These are phyloP conservation scores for Xiphophorus maculatus DNA, from an alignment of 2,113 vertebrate species.

Conservation along the genomic window DNA sequence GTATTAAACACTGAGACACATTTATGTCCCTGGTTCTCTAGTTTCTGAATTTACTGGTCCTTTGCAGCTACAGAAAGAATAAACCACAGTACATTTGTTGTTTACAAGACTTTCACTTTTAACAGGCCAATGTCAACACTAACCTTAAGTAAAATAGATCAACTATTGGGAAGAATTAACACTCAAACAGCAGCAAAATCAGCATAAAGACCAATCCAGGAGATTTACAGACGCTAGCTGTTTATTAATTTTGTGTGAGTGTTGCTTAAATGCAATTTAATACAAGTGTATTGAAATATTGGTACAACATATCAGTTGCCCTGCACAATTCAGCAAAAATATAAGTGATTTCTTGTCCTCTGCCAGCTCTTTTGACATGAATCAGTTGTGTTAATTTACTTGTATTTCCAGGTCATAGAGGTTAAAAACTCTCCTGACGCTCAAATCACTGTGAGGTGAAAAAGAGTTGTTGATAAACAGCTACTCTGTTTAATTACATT, in stretches of 20 bases:
- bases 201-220: constrained; percentile 21
- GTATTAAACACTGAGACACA: constrained; percentile 27
- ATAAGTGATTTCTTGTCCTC: constrained; percentile 4
- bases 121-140: neutral
- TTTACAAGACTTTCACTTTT: neutral
- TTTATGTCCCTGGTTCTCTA: constrained; percentile 34
- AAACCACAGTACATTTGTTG: constrained; percentile 1
- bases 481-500: constrained; percentile 52
- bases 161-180: neutral
- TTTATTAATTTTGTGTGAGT: constrained; percentile 40
- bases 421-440: constrained; percentile 20
- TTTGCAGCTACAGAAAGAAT: constrained; percentile 10
- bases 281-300: constrained; percentile 26
- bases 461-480: constrained; percentile 30
- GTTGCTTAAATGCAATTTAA: constrained; percentile 16
- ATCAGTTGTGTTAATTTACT: constrained; percentile 15
- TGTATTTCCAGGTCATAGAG: constrained; percentile 17
- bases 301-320: constrained; percentile 26
- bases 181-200: neutral
- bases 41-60: constrained; percentile 18
- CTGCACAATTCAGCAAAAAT: constrained; percentile 12
- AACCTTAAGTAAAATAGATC: neutral
- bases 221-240: constrained; percentile 47
- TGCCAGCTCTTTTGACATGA: constrained; percentile 15
- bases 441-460: constrained; percentile 29